A percentile compares a stretch with the other conserved stretches of the same genome.
phyloP scores from a whole-genome alignment of 2,797 vertebrate genomes.

The Melanotaenia trifasciata region DNA sequence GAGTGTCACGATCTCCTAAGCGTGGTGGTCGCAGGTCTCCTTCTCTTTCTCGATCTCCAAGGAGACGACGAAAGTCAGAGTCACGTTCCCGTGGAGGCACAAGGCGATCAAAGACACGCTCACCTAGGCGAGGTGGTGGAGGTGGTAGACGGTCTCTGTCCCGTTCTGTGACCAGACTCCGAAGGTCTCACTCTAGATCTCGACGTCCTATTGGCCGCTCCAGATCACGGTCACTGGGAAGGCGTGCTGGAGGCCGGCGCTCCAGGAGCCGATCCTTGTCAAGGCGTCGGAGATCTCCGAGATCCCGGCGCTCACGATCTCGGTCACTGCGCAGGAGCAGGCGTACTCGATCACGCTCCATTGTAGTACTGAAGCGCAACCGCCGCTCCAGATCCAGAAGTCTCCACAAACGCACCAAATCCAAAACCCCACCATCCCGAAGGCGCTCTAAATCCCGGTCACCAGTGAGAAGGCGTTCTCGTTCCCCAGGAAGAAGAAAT shows the following conservation, averaged over 20 bases:
- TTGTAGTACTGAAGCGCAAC: constrained; percentile 74
- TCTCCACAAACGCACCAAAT: constrained; percentile 72
- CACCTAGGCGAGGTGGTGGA: constrained; percentile 68
- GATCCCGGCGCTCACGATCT: constrained; percentile 78
- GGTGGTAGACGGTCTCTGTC: constrained; percentile 70
- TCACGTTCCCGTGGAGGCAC: constrained; percentile 69
- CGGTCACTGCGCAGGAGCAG: constrained; percentile 73
- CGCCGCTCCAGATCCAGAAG: constrained; percentile 76
- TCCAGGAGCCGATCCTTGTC: constrained; percentile 81
- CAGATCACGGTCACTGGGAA: constrained; percentile 71
- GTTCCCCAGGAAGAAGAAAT: constrained; percentile 71
- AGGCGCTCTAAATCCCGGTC: constrained; percentile 84
- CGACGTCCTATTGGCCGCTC: constrained; percentile 73
- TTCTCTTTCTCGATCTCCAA: constrained; percentile 72
- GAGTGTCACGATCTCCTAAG: constrained; percentile 71
- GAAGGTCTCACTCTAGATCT: constrained; percentile 77
- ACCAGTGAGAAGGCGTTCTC: constrained; percentile 73
- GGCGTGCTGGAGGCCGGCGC: constrained; percentile 75
- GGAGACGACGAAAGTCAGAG: constrained; percentile 67
- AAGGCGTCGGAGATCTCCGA: constrained; percentile 76
- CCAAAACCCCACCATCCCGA: constrained; percentile 72
- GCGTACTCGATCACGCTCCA: constrained; percentile 80
- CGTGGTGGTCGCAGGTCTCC: constrained; percentile 66
- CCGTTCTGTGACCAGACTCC: constrained; percentile 60
- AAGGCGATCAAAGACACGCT: constrained; percentile 77